Percentiles rank a stretch among this genome's conserved stretches.
Evolutionary conservation across 2,888 invertebrate genomes (phyloP).

Genomic region (Cenopis cana): DNA sequence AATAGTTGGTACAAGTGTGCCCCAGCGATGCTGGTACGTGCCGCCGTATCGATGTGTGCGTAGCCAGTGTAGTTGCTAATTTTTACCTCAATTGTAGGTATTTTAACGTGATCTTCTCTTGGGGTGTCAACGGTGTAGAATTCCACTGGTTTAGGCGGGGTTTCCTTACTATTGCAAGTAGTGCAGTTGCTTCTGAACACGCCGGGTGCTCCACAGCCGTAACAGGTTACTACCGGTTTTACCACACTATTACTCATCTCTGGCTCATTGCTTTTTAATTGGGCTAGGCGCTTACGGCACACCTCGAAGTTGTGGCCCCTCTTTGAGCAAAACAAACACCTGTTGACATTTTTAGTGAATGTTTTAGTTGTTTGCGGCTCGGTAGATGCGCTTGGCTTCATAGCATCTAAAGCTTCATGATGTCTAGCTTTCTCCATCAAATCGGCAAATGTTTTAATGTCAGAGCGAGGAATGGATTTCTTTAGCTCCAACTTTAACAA

Average conservation of each 20-base stretch:
- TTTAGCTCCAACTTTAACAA: not conserved
- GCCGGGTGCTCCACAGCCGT: too few relatives aligned
- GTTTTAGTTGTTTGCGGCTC: not conserved
- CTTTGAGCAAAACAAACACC: not conserved
- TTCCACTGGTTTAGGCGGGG: constrained; percentile 32
- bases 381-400: not conserved
- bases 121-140: constrained; percentile 30
- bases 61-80: constrained; percentile 1
- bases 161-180: constrained; percentile 1
- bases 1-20: too few relatives aligned
- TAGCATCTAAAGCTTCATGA: not conserved
- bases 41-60: too few relatives aligned
- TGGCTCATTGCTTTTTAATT: not conserved
- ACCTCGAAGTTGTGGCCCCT: not conserved
- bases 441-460: constrained; percentile 2
- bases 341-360: not conserved
- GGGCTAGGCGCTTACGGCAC: not conserved
- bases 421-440: not conserved
- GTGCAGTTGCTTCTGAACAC: too few relatives aligned
- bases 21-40: too few relatives aligned
- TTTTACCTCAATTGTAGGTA: constrained; percentile 46
- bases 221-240: too few relatives aligned
- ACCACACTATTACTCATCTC: too few relatives aligned
- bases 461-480: not conserved
- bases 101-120: constrained; percentile 24